phyloP scores from a whole-genome alignment of 2,113 vertebrate genomes.

The Nothoprocta perdicaria region DNA sequence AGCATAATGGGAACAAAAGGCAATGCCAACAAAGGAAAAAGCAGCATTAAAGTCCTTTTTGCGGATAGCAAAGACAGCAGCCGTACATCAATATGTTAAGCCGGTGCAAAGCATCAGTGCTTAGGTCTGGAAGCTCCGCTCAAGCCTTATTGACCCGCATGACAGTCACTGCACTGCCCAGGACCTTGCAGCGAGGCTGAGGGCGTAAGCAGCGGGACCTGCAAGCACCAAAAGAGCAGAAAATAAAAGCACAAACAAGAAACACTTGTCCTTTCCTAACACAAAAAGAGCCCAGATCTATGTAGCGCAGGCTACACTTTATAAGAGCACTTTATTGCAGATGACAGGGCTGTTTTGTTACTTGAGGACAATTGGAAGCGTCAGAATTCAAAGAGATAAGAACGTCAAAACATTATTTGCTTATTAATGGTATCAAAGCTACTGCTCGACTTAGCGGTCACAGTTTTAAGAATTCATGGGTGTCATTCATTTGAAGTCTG shows the following conservation, averaged over 20 bases:
- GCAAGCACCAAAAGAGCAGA: neutral
- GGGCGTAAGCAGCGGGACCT: neutral
- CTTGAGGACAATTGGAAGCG: neutral
- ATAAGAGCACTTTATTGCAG: neutral
- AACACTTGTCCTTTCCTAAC: neutral
- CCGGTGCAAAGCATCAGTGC: neutral
- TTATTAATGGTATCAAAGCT: conserved; percentile 40
- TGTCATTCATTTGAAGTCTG: conserved; percentile 38
- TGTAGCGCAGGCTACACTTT: neutral
- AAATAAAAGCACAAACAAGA: conserved; percentile 9
- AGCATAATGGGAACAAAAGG: conserved; percentile 36
- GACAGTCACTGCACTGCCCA: conserved; percentile 11
- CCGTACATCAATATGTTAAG: conserved; percentile 40
- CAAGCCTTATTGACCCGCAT: conserved; percentile 27
- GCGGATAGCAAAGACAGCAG: neutral
- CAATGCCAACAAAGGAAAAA: neutral
- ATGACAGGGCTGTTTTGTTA: neutral
- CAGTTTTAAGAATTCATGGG: conserved; percentile 30
- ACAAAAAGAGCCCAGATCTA: neutral
- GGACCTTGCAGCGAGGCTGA: conserved; percentile 1
- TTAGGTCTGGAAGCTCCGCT: conserved; percentile 1
- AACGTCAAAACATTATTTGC: conserved; percentile 36
- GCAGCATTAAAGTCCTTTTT: neutral
- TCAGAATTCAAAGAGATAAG: conserved; percentile 23
- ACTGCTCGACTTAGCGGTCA: conserved; percentile 39